These are phyloP conservation scores for Isotomurus palustris DNA, from an alignment of 2,888 invertebrate genomes.

Conservation along the genomic window DNA sequence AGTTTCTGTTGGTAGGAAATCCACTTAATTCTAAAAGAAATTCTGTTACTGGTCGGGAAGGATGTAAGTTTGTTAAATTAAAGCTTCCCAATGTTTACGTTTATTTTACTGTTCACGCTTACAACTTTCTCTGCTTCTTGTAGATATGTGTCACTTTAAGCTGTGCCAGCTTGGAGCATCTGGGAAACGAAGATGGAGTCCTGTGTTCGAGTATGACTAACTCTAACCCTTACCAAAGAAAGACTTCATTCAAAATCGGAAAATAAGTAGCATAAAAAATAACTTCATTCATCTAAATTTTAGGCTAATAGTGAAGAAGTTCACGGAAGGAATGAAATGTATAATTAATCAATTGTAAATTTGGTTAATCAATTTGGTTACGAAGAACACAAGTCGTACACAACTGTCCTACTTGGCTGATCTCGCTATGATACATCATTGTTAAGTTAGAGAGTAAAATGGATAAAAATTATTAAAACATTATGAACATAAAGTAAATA, in stretches of 20 bases:
- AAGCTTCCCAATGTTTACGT: neutral
- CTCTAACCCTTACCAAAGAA: neutral
- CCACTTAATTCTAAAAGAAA: constrained; percentile 5
- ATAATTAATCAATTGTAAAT: no score
- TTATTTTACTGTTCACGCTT: neutral
- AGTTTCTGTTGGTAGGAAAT: neutral
- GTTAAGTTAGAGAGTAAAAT: no score
- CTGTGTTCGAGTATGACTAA: constrained; percentile 7
- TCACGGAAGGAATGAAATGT: no score
- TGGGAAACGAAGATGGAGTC: constrained; percentile 29
- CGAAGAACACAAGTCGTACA: no score
- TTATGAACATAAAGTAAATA: no score
- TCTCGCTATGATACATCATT: no score
- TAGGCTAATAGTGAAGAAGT: no score
- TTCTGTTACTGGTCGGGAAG: constrained; percentile 8
- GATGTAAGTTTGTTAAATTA: constrained; percentile 8
- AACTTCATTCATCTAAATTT: no score
- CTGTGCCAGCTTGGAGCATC: constrained; percentile 39
- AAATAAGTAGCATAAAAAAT: no score
- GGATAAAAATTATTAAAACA: no score
- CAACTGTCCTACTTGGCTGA: no score
- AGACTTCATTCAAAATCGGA: neutral
- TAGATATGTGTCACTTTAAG: constrained; percentile 41
- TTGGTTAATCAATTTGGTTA: no score
- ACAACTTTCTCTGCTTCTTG: constrained; percentile 8